phyloP scores from a whole-genome alignment of 2,113 vertebrate genomes.

The Sinocyclocheilus grahami region DNA sequence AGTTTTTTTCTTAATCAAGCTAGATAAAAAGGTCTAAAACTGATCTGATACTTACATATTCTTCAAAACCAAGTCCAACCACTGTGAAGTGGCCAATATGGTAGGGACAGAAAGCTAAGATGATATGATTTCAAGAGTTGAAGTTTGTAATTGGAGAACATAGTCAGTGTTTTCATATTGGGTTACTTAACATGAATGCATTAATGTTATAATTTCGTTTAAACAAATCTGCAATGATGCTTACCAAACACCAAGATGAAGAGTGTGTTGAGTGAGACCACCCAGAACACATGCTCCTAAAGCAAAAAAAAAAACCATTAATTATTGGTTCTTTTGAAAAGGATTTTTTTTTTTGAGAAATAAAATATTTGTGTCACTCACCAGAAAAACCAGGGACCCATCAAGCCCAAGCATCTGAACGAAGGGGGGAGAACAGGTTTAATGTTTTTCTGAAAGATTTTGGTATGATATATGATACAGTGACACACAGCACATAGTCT shows the following conservation, averaged over 20 bases:
- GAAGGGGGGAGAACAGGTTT: not conserved
- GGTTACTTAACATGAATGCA: not conserved
- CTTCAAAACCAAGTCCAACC: conserved; percentile 92
- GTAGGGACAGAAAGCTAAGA: conserved; percentile 92
- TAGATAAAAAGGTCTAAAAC: not conserved
- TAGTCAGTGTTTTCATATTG: not conserved
- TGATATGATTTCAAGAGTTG: not conserved
- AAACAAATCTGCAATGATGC: conserved; percentile 54
- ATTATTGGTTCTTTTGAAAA: not conserved
- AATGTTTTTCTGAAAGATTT: not conserved
- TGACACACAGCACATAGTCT: conserved; percentile 59
- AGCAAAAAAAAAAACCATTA: conserved; percentile 31
- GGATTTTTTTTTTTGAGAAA: not conserved
- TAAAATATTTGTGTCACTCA: conserved; percentile 58
- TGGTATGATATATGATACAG: not conserved
- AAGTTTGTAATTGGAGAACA: not conserved
- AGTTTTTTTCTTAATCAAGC: not conserved
- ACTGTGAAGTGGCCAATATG: conserved; percentile 97
- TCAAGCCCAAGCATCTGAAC: conserved; percentile 95
- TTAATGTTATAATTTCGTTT: not conserved
- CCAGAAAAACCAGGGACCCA: conserved; percentile 94
- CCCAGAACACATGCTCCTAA: conserved; percentile 98
- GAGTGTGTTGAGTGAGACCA: conserved; percentile 94
- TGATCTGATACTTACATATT: conserved; percentile 84
- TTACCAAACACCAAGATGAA: conserved; percentile 98